phyloP scores from a whole-genome alignment of 2,888 invertebrate species.

The Pristionchus japonicus region DNA sequence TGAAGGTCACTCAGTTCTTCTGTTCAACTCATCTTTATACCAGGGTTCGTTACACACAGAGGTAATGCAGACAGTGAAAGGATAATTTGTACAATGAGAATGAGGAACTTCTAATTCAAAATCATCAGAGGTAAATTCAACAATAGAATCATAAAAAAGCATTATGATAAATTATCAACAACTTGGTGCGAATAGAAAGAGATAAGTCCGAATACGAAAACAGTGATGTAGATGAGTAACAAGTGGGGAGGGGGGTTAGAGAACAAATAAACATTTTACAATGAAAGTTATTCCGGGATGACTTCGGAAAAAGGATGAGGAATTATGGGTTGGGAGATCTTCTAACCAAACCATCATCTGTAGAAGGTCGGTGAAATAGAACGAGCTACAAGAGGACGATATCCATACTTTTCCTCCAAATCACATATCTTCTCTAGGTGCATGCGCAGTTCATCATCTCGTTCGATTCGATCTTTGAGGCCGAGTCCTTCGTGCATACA shows the following conservation, averaged over 20 bases:
- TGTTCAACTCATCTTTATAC: background rate
- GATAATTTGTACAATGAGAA: background rate
- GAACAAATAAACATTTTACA: background rate
- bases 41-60: background rate
- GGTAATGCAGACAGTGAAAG: background rate
- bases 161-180: background rate
- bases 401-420: background rate
- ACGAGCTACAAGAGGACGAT: background rate
- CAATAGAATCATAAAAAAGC: background rate
- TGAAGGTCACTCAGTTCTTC: slow-evolving; percentile 19
- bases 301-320: too few relatives aligned
- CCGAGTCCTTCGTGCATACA: background rate
- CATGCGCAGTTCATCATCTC: background rate
- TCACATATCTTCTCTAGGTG: background rate
- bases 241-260: background rate
- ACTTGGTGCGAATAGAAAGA: background rate
- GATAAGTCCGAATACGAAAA: background rate
- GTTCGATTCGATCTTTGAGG: background rate
- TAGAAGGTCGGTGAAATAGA: background rate
- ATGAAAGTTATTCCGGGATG: background rate
- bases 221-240: background rate
- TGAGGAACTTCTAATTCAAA: background rate
- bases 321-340: too few relatives aligned
- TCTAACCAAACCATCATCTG: too few relatives aligned
- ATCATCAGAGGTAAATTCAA: too few relatives aligned